Base-by-base conservation (phyloP, 2,113 vertebrate species). In the Pterocles burchelli region DNA sequence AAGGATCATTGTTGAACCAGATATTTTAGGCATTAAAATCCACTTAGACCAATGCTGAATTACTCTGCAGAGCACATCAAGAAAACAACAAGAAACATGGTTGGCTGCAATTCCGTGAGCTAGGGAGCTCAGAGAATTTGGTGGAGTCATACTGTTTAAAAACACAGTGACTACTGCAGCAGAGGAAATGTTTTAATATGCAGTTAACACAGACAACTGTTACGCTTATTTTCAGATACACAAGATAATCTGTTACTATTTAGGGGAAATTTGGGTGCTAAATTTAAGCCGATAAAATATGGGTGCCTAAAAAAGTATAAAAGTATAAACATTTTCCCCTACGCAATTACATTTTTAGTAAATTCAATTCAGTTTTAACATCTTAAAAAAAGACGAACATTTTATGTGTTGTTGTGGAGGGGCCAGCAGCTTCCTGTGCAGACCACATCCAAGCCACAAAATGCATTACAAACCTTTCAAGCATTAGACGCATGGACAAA, bases 301-400 rank as follows among this genome's bases (percentile, higher is more conserved):
- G 68, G 94, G 98, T 97, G 95, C 95, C 97, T 98, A 98, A 97
- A 98, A 98, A 98, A 98, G 98, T 98, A 98, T 92, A 98, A 98
- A 98, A 98, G 98, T 98, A 98, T 96, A 98, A 98, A 98, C 96
- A 97, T 95, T 90, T 93, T 17, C 96, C 97, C 96, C 94, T 97
- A 91, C 81, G 93, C 93, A 97, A 96, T 92, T 92, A 91, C 46
- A 96, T 76, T 97, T 98, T 97, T 97, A 97, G 97, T 97, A 96
- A 98, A 97, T 97, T 98, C 94, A 94, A 78, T 93, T 93, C 93
- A 90, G 57, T 95, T 91, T 95, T 92, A 97, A 93, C 80, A 95
- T 91, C 88, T 95, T 98, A 93, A 97, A 97, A 97, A 98, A 96
- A 94, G 91, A 93, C 88, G 83, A 97, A 97, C 93, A 89, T 90